Percentiles rank a stretch among this genome's conserved stretches.
Evolutionary conservation across 2,888 invertebrate species (phyloP).

Genomic region (Gasteruption jaculator): DNA sequence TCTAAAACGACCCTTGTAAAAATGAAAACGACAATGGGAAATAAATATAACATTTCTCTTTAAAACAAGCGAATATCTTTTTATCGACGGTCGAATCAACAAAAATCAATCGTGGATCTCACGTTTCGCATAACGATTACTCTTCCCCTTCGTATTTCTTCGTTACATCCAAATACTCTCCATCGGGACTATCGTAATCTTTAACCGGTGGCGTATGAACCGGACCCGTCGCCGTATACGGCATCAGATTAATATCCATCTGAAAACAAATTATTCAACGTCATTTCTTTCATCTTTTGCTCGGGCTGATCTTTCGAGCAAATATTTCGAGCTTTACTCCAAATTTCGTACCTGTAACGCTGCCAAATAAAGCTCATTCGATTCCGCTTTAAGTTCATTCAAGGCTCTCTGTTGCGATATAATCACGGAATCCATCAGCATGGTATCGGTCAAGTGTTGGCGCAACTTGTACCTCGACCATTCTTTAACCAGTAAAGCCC

Average conservation of each 20-base stretch:
- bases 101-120: background rate
- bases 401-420: conserved; percentile 74
- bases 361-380: conserved; percentile 81
- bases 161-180: conserved; percentile 80
- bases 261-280: conserved; percentile 50
- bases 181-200: conserved; percentile 80
- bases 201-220: conserved; percentile 78
- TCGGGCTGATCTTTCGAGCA: background rate
- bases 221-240: conserved; percentile 69
- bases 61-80: conserved; percentile 5
- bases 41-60: background rate
- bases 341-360: conserved; percentile 67
- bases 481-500: conserved; percentile 65
- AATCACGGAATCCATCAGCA: conserved; percentile 66
- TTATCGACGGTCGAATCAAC: no score
- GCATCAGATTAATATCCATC: conserved; percentile 69
- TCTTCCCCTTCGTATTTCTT: conserved; percentile 55
- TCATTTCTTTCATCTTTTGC: conserved; percentile 10
- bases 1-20: no score
- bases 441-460: conserved; percentile 63
- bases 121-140: no score
- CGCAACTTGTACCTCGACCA: conserved; percentile 70
- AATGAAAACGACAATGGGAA: background rate
- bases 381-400: conserved; percentile 72
- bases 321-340: background rate